These are phyloP conservation scores for Diplodus sargus DNA, from an alignment of 2,797 vertebrate genomes.

Conservation along the genomic window DNA sequence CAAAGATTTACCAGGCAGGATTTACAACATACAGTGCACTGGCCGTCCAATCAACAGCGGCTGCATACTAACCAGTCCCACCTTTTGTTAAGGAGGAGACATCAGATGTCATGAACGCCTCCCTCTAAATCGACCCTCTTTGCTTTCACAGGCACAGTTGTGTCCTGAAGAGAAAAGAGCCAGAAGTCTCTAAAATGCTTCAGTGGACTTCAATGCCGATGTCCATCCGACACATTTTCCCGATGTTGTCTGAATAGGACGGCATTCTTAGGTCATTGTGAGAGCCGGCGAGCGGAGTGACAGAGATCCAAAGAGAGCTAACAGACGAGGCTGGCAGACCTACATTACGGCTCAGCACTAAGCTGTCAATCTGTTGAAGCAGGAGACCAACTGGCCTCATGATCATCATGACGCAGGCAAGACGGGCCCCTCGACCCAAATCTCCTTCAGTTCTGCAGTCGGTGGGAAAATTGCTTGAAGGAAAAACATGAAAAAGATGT, in stretches of 20 bases:
- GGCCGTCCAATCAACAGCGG: slow-evolving; percentile 53
- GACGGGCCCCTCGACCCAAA: slow-evolving; percentile 57
- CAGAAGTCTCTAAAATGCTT: slow-evolving; percentile 81
- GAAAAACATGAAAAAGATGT: slow-evolving; percentile 16
- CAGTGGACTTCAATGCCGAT: slow-evolving; percentile 76
- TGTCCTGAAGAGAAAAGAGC: slow-evolving; percentile 70
- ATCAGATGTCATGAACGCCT: slow-evolving; percentile 75
- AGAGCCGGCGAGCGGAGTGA: slow-evolving; percentile 53
- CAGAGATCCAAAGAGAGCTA: slow-evolving; percentile 68
- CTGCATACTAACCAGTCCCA: slow-evolving; percentile 76
- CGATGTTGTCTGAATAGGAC: slow-evolving; percentile 68
- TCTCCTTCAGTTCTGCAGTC: slow-evolving; percentile 42
- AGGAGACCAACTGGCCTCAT: slow-evolving; percentile 50
- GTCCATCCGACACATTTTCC: slow-evolving; percentile 76
- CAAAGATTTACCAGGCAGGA: slow-evolving; percentile 68
- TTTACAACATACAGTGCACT: slow-evolving; percentile 73
- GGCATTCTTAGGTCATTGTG: slow-evolving; percentile 65
- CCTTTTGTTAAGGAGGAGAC: slow-evolving; percentile 76
- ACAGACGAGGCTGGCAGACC: slow-evolving; percentile 69
- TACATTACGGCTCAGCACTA: slow-evolving; percentile 55
- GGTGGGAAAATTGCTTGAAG: slow-evolving; percentile 45
- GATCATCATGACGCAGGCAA: slow-evolving; percentile 43
- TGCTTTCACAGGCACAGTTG: slow-evolving; percentile 70
- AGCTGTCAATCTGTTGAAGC: slow-evolving; percentile 67
- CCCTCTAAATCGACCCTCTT: slow-evolving; percentile 71